phyloP scores from a whole-genome alignment of 2,888 invertebrate genomes.

The Cosmopolites sordidus region DNA sequence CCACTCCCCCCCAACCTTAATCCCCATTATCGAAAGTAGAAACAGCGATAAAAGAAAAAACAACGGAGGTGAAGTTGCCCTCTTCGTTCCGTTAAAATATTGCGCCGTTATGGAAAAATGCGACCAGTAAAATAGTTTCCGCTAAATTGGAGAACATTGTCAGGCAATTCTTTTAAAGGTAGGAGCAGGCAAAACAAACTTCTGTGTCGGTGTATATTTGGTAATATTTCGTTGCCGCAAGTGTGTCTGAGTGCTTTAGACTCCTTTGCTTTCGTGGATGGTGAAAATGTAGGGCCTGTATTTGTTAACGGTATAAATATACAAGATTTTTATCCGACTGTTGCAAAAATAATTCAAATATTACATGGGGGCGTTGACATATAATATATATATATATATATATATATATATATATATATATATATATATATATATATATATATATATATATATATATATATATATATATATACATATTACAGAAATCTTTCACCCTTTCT shows the following conservation, averaged over 20 bases:
- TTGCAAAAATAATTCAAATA: no score
- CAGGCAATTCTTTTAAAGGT: constrained; percentile 6
- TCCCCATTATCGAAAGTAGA: constrained; percentile 8
- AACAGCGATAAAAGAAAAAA: constrained; percentile 11
- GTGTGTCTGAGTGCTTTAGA: not conserved
- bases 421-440: no score
- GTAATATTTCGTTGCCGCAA: constrained; percentile 2
- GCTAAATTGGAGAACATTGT: constrained; percentile 11
- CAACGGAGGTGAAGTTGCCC: constrained; percentile 4
- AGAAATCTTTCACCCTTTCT: no score
- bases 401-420: no score
- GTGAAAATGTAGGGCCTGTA: not conserved
- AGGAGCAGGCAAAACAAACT: constrained; percentile 7
- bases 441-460: no score
- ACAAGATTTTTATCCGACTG: no score
- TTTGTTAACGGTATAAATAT: no score
- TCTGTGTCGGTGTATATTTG: constrained; percentile 2
- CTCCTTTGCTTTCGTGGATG: not conserved
- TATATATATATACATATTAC: no score
- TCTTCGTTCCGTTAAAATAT: constrained; percentile 7
- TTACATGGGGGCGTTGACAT: no score
- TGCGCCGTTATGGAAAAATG: constrained; percentile 10
- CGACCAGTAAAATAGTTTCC: constrained; percentile 8
- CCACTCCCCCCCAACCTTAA: not conserved
- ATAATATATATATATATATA: no score